Percentiles rank a stretch among this genome's conserved stretches.
Evolutionary conservation across 2,888 invertebrate genomes (phyloP).

Genomic region (Ceriagrion tenellum): DNA sequence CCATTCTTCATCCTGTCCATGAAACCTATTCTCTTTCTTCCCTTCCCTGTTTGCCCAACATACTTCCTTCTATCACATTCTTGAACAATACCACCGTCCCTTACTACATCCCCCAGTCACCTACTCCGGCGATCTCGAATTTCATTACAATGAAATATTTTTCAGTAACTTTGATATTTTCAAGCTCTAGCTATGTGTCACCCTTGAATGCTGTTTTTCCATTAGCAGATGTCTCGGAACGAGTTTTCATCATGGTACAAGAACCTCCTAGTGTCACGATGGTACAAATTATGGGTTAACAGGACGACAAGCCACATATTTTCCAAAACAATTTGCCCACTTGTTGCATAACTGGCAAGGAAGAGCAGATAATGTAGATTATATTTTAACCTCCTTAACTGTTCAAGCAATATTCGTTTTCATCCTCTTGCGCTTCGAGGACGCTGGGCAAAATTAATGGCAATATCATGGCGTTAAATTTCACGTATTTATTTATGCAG

Average conservation of each 20-base stretch:
- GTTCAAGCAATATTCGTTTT: not conserved
- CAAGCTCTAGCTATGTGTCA: too few relatives aligned
- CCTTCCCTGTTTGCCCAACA: too few relatives aligned
- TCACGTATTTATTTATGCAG: conserved; percentile 15
- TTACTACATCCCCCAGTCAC: too few relatives aligned
- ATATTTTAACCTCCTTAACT: not conserved
- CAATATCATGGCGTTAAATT: not conserved
- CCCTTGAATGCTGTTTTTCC: not conserved
- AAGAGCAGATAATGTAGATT: not conserved
- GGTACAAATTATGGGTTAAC: not conserved
- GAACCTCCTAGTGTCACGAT: not conserved
- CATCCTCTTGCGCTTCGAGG: not conserved
- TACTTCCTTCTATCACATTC: too few relatives aligned
- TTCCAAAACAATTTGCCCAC: not conserved
- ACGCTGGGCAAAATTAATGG: not conserved
- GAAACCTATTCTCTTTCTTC: too few relatives aligned
- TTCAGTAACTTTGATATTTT: too few relatives aligned
- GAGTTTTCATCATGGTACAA: not conserved
- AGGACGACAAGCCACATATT: not conserved
- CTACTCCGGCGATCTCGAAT: too few relatives aligned
- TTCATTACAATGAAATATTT: too few relatives aligned
- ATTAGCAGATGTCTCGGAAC: not conserved
- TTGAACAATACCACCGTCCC: too few relatives aligned
- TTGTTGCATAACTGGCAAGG: not conserved
- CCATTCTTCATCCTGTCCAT: too few relatives aligned